These are phyloP conservation scores for Barypeithes pellucidus DNA, from an alignment of 2,888 invertebrate genomes.

Conservation along the genomic window DNA sequence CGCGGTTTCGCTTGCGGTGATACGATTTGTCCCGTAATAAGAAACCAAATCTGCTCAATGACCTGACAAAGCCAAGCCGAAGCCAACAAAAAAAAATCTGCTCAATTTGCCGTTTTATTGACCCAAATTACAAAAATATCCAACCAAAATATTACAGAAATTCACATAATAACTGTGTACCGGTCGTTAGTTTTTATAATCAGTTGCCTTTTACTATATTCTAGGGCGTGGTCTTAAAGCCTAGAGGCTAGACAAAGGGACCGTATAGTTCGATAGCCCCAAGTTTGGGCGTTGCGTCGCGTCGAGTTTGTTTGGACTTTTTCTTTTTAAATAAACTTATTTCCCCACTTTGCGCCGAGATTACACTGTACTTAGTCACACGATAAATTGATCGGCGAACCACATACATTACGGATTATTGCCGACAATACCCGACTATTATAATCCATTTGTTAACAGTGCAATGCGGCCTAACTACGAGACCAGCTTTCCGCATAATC, in stretches of 20 bases:
- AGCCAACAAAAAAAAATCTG: too few species aligned
- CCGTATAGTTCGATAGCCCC: conserved; percentile 1
- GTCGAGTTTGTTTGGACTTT: conserved; percentile 34
- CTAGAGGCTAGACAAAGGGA: background rate
- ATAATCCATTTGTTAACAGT: conserved; percentile 53
- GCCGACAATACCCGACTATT: conserved; percentile 49
- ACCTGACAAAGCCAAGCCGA: too few species aligned
- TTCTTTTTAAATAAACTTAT: conserved; percentile 42
- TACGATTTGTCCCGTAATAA: too few species aligned
- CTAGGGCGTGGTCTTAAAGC: background rate
- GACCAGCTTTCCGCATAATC: conserved; percentile 48
- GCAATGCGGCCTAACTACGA: conserved; percentile 47
- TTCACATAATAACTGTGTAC: too few species aligned
- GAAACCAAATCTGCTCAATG: too few species aligned
- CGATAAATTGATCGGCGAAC: conserved; percentile 48
- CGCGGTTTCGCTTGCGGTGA: too few species aligned
- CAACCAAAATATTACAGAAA: too few species aligned
- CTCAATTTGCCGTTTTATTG: too few species aligned
- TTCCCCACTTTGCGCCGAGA: conserved; percentile 24
- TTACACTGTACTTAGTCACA: conserved; percentile 43
- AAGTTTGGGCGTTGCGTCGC: conserved; percentile 21
- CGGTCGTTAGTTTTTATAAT: too few species aligned
- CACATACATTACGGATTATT: conserved; percentile 37
- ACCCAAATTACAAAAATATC: too few species aligned
- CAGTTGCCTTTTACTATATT: too few species aligned